Evolutionary conservation across 2,888 invertebrate species (phyloP).

Genomic region (Dorcus hopei): DNA sequence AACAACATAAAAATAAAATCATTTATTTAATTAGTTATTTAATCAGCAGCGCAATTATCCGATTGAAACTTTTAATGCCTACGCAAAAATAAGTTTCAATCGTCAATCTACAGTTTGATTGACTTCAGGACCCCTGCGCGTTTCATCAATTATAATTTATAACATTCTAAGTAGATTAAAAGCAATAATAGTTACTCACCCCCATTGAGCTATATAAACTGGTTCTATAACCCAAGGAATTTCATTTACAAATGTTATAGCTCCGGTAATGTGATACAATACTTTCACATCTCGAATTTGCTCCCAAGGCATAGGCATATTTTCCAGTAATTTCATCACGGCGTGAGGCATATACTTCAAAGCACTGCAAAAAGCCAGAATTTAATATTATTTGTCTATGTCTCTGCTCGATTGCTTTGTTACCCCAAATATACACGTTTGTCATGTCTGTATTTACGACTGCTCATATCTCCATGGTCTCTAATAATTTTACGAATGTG

Average conservation of each 20-base stretch:
- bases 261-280: constrained; percentile 98
- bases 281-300: constrained; percentile 98
- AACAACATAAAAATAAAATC: neutral
- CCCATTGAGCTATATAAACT: constrained; percentile 99
- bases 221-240: constrained; percentile 99
- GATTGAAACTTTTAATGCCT: neutral
- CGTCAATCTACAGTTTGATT: constrained; percentile 48
- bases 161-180: too few relatives aligned
- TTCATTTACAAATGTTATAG: constrained; percentile 99
- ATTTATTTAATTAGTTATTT: neutral
- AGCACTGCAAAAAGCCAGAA: constrained; percentile 60
- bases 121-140: constrained; percentile 26
- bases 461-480: constrained; percentile 99
- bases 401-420: constrained; percentile 18
- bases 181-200: constrained; percentile 54
- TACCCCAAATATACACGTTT: constrained; percentile 95
- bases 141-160: constrained; percentile 17
- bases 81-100: neutral
- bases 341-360: constrained; percentile 99
- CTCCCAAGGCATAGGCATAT: constrained; percentile 99
- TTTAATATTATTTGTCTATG: neutral
- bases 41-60: neutral
- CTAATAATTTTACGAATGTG: constrained; percentile 98
- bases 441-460: constrained; percentile 96
- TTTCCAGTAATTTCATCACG: constrained; percentile 96